phyloP scores from a whole-genome alignment of 37 sponge, comb jelly and placozoan genomes.

The Trichoplax adhaerens region DNA sequence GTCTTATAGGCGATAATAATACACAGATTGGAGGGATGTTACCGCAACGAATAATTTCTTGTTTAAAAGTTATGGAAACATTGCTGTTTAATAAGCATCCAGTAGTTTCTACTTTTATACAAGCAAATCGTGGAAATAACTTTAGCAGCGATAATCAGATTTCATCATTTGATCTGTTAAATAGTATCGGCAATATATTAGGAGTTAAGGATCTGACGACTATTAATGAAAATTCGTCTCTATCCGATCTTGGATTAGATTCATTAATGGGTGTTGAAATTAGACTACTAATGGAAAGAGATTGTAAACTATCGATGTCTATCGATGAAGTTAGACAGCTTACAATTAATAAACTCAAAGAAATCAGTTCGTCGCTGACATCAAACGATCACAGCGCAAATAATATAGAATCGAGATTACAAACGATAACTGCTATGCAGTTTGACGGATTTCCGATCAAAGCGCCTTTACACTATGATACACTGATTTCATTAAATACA shows the following conservation, averaged over 20 bases:
- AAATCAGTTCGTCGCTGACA: no score
- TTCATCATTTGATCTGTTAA: conserved; percentile 4
- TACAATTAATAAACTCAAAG: no score
- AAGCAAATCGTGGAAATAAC: conserved; percentile 6
- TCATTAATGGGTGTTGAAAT: conserved; percentile 23
- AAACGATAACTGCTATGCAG: no score
- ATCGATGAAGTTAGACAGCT: no score
- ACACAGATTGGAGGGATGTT: conserved; percentile 10
- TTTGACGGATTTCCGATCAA: no score
- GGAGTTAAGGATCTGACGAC: conserved; percentile 15
- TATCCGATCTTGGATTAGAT: conserved; percentile 23
- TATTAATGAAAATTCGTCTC: conserved; percentile 9
- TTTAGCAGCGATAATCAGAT: neutral
- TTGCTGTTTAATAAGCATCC: neutral
- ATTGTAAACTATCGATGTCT: no score
- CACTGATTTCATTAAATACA: no score
- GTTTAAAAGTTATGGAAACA: conserved; percentile 11
- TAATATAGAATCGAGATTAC: no score
- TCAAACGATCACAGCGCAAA: no score
- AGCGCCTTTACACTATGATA: no score
- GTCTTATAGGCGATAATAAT: conserved; percentile 11
- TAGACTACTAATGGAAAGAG: conserved; percentile 13
- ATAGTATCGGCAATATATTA: conserved; percentile 8
- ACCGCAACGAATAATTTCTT: conserved; percentile 20
- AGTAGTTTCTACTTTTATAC: conserved; percentile 13